Evolutionary conservation across 2,113 vertebrate species (phyloP).

Genomic region (Hiodon alosoides): DNA sequence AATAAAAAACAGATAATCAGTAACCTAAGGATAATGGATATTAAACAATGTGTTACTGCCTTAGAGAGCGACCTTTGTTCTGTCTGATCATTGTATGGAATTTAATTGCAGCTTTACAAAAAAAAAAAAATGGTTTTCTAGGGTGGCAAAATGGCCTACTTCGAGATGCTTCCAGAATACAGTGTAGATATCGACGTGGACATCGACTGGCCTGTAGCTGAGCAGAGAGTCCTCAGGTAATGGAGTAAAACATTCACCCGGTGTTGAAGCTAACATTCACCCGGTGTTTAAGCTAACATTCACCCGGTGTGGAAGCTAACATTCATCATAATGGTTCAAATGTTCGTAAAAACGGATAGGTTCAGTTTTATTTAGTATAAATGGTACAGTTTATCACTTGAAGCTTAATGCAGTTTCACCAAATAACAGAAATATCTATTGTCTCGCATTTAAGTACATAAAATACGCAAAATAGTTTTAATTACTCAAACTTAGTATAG

Average conservation of each 20-base stretch:
- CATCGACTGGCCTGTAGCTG: conserved; percentile 96
- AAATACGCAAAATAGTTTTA: too few species aligned
- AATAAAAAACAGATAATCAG: background rate
- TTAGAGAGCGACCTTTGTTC: too few species aligned
- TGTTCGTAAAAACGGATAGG: background rate
- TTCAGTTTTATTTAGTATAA: too few species aligned
- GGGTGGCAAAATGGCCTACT: conserved; percentile 82
- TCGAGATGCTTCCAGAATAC: conserved; percentile 84
- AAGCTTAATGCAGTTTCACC: too few species aligned
- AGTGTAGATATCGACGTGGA: conserved; percentile 96
- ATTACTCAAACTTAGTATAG: too few species aligned
- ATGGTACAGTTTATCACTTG: too few species aligned
- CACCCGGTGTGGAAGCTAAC: background rate
- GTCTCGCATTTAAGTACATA: too few species aligned
- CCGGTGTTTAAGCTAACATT: background rate
- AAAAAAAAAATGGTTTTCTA: conserved; percentile 35
- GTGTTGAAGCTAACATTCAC: background rate
- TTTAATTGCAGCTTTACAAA: too few species aligned
- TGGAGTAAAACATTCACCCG: background rate
- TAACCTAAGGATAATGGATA: too few species aligned
- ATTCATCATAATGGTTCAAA: background rate
- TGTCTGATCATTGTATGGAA: too few species aligned
- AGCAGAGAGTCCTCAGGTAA: conserved; percentile 88
- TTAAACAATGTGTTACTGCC: too few species aligned
- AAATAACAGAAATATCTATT: too few species aligned